Evolutionary conservation across 2,797 vertebrate genomes (phyloP).

Genomic region (Sternotherus odoratus): DNA sequence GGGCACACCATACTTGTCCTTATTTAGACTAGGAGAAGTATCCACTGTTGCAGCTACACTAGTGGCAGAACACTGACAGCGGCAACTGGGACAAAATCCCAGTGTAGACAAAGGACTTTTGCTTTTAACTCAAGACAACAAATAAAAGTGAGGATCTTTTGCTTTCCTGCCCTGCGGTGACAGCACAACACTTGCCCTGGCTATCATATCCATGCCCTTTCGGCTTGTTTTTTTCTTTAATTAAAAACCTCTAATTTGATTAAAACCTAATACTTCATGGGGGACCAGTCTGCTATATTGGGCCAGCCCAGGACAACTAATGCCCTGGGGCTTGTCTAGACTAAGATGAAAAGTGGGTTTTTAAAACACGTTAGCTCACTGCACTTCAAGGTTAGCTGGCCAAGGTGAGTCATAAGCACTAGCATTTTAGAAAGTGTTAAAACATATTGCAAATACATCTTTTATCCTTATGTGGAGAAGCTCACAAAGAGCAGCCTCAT

Average conservation of each 20-base stretch:
- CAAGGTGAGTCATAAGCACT: not conserved
- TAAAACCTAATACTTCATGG: not conserved
- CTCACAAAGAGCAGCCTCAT: not conserved
- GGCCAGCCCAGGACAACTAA: not conserved
- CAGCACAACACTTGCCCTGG: not conserved
- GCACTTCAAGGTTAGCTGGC: not conserved
- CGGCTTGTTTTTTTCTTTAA: not conserved
- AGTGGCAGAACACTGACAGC: not conserved
- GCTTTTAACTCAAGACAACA: not conserved
- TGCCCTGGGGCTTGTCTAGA: constrained; percentile 36
- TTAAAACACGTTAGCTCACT: not conserved
- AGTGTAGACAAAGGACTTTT: not conserved
- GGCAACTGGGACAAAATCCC: not conserved
- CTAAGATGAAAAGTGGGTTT: constrained; percentile 41
- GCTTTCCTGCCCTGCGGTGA: not conserved
- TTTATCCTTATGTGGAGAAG: not conserved
- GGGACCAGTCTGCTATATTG: not conserved
- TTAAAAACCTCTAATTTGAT: not conserved
- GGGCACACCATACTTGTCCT: not conserved
- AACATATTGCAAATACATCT: not conserved
- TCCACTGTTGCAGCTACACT: not conserved
- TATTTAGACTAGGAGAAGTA: not conserved
- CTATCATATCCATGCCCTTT: not conserved
- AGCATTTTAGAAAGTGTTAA: not conserved
- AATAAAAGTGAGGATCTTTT: not conserved